Conservation (phyloP, 2,113 vertebrate species). For the Mus spicilegus region DNA sequence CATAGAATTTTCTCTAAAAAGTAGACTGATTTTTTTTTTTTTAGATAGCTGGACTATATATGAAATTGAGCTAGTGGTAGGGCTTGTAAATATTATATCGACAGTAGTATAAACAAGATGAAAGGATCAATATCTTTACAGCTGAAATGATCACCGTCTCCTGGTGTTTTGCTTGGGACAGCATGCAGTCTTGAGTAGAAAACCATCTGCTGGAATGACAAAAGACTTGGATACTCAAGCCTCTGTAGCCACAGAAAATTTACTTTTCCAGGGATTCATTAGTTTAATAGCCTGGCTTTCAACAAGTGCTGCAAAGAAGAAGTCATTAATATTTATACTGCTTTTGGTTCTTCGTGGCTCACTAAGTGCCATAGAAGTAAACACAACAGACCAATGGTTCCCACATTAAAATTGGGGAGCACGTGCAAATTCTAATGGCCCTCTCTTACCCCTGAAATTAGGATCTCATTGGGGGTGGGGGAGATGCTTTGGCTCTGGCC, state of each 20-base stretch:
- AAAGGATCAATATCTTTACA: constrained; percentile 43
- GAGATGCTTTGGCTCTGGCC: neutral
- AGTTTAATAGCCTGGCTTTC: constrained; percentile 31
- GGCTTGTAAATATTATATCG: neutral
- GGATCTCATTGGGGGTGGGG: neutral
- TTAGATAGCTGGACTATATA: constrained; percentile 1
- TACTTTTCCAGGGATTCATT: constrained; percentile 8
- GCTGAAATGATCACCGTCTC: neutral
- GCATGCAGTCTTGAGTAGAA: neutral
- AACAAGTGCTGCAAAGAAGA: constrained; percentile 24
- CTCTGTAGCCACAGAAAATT: constrained; percentile 30
- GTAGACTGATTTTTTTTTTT: constrained; percentile 54
- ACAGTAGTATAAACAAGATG: neutral
- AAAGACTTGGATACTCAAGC: constrained; percentile 38
- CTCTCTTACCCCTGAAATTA: neutral
- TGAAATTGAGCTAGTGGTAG: constrained; percentile 45
- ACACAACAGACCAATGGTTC: neutral
- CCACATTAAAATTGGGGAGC: neutral
- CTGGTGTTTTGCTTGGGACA: constrained; percentile 34
- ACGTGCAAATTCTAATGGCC: neutral
- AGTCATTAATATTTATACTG: neutral
- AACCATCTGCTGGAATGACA: constrained; percentile 45
- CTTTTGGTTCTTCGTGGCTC: neutral
- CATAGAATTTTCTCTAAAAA: constrained; percentile 61
- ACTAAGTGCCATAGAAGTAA: constrained; percentile 9